Percentiles rank a stretch among this genome's conserved stretches.
phyloP scores from a whole-genome alignment of 2,113 vertebrate species.

The Ageneiosus marmoratus region DNA sequence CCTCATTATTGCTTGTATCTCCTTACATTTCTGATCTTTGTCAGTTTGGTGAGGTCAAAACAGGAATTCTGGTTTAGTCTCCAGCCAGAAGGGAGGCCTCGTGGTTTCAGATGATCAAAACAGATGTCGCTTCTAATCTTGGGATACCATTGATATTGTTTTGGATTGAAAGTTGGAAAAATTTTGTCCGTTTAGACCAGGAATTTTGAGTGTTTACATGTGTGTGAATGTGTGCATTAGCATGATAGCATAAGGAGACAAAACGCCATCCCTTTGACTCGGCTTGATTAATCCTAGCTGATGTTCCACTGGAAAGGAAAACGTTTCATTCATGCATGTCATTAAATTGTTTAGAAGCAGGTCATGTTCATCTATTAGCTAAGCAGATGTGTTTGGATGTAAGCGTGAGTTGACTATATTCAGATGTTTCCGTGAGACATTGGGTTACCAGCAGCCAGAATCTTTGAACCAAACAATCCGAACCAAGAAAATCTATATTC shows the following conservation, averaged over 20 bases:
- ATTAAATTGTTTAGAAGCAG: slow-evolving; percentile 21
- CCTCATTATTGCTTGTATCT: slow-evolving; percentile 54
- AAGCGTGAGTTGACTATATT: background rate
- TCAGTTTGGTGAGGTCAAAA: slow-evolving; percentile 47
- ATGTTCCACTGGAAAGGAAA: background rate
- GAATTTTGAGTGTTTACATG: background rate
- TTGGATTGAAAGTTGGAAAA: background rate
- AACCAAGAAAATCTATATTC: background rate
- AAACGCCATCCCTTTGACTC: background rate
- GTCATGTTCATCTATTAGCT: background rate
- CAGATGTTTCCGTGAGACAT: background rate
- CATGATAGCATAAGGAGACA: background rate
- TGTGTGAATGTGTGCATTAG: background rate
- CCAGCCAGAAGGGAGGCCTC: background rate
- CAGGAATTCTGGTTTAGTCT: slow-evolving; percentile 9
- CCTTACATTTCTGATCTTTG: slow-evolving; percentile 61
- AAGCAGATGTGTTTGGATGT: background rate
- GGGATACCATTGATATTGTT: background rate
- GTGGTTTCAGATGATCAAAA: slow-evolving; percentile 12
- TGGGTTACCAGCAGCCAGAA: slow-evolving; percentile 1
- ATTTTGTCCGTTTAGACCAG: background rate
- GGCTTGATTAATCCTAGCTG: slow-evolving; percentile 3
- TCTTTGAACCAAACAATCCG: background rate
- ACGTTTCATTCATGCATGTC: background rate
- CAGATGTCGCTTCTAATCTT: slow-evolving; percentile 18